Evolutionary conservation across 92 coral and sea anemone genomes (phyloP).

Genomic region (Porites divaricata): DNA sequence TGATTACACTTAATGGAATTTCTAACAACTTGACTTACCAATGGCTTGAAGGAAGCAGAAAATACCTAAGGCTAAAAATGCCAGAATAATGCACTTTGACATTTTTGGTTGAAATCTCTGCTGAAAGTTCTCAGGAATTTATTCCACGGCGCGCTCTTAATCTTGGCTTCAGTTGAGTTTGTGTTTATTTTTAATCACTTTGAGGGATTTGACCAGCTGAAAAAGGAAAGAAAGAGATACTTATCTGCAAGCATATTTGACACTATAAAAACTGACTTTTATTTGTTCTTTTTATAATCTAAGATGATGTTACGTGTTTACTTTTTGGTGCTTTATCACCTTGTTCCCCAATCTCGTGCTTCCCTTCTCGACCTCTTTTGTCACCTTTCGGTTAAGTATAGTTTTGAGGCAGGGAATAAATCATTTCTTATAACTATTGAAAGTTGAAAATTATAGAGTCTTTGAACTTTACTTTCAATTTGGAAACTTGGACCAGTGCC

Average conservation of each 20-base stretch:
- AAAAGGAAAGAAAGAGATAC: neutral
- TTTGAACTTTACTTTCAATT: too few species aligned
- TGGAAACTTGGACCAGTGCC: too few species aligned
- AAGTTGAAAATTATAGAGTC: too few species aligned
- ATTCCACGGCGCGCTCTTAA: too few species aligned
- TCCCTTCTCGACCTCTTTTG: neutral
- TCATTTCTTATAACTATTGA: too few species aligned
- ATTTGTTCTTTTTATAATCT: too few species aligned
- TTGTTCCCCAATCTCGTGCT: neutral
- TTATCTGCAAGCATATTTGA: conserved; percentile 2
- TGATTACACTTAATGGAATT: neutral
- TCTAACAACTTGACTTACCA: neutral
- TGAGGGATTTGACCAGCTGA: too few species aligned
- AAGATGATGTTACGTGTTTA: neutral
- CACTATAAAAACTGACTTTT: too few species aligned
- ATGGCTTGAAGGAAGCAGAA: neutral
- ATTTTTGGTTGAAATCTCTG: neutral
- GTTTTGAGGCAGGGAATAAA: neutral
- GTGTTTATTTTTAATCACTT: too few species aligned
- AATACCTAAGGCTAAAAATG: neutral
- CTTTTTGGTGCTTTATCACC: neutral
- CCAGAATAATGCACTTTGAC: conserved; percentile 12
- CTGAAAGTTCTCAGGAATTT: neutral
- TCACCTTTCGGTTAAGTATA: neutral
- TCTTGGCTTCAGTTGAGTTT: too few species aligned